phyloP scores from a whole-genome alignment of 2,888 invertebrate genomes.

The Carcina quercana region DNA sequence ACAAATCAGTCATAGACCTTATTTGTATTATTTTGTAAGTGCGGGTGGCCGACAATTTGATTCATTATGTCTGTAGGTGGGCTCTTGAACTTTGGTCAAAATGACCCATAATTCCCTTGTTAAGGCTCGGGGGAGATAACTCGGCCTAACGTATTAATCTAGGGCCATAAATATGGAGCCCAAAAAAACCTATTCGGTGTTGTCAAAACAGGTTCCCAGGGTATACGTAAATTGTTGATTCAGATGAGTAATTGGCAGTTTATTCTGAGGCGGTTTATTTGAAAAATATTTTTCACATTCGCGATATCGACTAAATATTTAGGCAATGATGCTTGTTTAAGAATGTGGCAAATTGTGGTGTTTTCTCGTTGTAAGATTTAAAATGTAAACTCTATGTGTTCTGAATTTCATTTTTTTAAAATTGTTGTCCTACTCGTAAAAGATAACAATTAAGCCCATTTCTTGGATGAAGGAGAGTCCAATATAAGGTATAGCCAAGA shows the following conservation, averaged over 20 bases:
- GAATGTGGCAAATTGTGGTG: no score
- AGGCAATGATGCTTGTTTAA: no score
- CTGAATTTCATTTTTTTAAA: no score
- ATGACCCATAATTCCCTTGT: constrained; percentile 68
- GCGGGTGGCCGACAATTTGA: constrained; percentile 61
- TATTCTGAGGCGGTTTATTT: neutral
- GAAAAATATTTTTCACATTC: no score
- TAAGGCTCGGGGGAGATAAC: constrained; percentile 46
- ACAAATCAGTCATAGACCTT: constrained; percentile 33
- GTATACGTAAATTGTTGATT: constrained; percentile 26
- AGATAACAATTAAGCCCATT: no score
- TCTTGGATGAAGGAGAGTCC: no score
- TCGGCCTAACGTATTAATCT: constrained; percentile 55
- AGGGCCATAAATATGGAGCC: constrained; percentile 44
- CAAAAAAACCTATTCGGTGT: constrained; percentile 26
- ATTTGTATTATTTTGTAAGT: constrained; percentile 35
- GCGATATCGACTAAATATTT: no score
- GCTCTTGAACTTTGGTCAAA: constrained; percentile 48
- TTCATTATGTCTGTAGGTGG: constrained; percentile 61
- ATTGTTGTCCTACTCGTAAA: no score
- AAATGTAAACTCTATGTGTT: no score
- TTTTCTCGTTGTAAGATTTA: no score
- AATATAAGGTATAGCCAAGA: no score
- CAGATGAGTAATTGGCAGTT: constrained; percentile 15
- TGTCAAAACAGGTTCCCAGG: constrained; percentile 26